Evolutionary conservation across 2,888 invertebrate genomes (phyloP), one percentile per base, ranked within the genome.

Genomic region (Ephialtes manifestator): DNA sequence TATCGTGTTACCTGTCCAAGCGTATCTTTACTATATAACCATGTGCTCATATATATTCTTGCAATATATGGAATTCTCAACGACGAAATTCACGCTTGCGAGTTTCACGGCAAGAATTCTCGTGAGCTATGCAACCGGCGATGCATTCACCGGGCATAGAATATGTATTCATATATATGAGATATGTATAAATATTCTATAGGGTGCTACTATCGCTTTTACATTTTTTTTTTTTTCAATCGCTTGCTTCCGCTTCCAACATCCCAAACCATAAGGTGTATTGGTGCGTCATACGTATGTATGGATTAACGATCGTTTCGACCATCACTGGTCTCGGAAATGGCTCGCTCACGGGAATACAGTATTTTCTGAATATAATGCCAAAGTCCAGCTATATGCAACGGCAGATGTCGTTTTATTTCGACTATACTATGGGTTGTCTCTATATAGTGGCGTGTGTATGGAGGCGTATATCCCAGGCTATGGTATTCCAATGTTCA

Each of bases 211-310:
- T 76, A 76, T 76, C 65, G 35, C 39, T 76, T 79, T 70, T 48
- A 75, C 71, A 75, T 68, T 60, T 82, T 82, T 83, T 83, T 67
- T 60, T 82, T 82, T 83, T 83, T 79, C 83, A 83, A 83, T 83
- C 83, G 75, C 53, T 83, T 46, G 39, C 39, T 55, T 55, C 46
- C 72, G 55, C 20, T 7, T 18, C 31, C 11, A 55, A n/a, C 58
- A 8, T 35, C 35, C 51, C 46, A 39, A 39, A 18, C 8, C 10
- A 67, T 11, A n/a, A n/a, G 31, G 24, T 43, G 60, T 20, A 35
- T 53, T 10, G 31, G 31, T 46, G 43, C 55, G 58, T 81, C 72
- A 75, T 63, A 70, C 58, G 81, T 81, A 70, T 81, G 75, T 81
- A 76, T 70, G 70, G 81, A 81, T 81, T 76, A 81, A 60, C 75